These are phyloP conservation scores for Himalopsyche phryganea DNA, from an alignment of 1,140 invertebrate genomes.

Conservation along the genomic window DNA sequence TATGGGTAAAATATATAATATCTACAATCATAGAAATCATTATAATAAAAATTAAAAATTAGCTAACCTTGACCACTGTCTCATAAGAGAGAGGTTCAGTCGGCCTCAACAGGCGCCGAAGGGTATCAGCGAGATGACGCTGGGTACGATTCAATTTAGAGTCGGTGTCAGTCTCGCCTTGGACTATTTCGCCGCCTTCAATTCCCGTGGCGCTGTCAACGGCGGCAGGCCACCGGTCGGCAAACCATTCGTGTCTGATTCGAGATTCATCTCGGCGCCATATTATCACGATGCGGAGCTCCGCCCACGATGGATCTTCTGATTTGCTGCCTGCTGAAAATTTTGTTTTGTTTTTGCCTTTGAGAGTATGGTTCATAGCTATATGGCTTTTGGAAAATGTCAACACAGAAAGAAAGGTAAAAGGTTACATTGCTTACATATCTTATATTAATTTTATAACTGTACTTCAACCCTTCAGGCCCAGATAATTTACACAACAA, in stretches of 20 bases:
- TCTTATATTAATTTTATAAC: too few species aligned
- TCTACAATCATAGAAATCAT: too few species aligned
- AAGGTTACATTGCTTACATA: too few species aligned
- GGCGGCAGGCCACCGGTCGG: constrained; percentile 60
- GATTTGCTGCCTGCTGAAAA: constrained; percentile 35
- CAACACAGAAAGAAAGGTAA: too few species aligned
- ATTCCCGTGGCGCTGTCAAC: constrained; percentile 43
- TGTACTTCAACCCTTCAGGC: neutral
- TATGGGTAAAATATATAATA: too few species aligned
- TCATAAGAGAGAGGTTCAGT: constrained; percentile 71
- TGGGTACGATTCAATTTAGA: constrained; percentile 69
- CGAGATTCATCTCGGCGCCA: constrained; percentile 82
- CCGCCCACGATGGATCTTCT: constrained; percentile 54
- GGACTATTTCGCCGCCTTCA: constrained; percentile 41
- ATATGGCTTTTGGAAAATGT: too few species aligned
- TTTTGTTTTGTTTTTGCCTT: too few species aligned
- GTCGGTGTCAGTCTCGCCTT: constrained; percentile 42
- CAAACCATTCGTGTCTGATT: constrained; percentile 89
- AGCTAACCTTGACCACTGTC: constrained; percentile 62
- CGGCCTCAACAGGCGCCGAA: constrained; percentile 67
- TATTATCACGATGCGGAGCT: constrained; percentile 77
- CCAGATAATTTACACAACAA: too few species aligned
- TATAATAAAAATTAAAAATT: too few species aligned
- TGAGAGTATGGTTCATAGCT: too few species aligned
- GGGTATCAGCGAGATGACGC: constrained; percentile 65